phyloP scores from a whole-genome alignment of 1,140 invertebrate genomes.

The Lasioglossum albipes region DNA sequence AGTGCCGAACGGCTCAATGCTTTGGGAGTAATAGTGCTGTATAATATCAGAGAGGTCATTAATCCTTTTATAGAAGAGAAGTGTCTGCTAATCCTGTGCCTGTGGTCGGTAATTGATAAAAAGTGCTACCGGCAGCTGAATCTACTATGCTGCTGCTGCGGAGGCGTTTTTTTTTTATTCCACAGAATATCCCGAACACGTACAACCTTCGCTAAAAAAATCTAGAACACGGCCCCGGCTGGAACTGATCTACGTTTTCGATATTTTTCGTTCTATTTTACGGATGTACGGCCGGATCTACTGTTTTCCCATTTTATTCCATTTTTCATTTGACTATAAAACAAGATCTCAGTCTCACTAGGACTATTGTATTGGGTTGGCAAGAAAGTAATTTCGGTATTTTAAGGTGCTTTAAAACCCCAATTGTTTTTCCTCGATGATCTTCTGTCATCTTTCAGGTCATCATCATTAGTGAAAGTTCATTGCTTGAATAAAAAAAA shows the following conservation, averaged over 20 bases:
- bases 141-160: background rate
- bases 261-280: background rate
- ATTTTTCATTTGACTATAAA: too few relatives aligned
- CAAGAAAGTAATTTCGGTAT: too few relatives aligned
- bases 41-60: background rate
- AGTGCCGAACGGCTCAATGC: background rate
- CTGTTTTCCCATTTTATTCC: too few relatives aligned
- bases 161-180: background rate
- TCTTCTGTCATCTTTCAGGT: too few relatives aligned
- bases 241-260: background rate
- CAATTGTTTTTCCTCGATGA: too few relatives aligned
- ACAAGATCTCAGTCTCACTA: too few relatives aligned
- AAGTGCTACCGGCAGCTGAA: constrained; percentile 1
- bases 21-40: background rate
- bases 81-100: constrained; percentile 12
- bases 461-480: too few relatives aligned
- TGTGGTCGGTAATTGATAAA: constrained; percentile 25
- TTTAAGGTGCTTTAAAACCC: too few relatives aligned
- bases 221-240: background rate
- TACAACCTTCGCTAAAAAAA: background rate
- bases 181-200: background rate
- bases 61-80: constrained; percentile 9
- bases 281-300: too few relatives aligned
- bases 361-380: too few relatives aligned
- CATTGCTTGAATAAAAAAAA: too few relatives aligned